phyloP scores from a whole-genome alignment of 2,797 vertebrate species.

The Scleropages formosus region DNA sequence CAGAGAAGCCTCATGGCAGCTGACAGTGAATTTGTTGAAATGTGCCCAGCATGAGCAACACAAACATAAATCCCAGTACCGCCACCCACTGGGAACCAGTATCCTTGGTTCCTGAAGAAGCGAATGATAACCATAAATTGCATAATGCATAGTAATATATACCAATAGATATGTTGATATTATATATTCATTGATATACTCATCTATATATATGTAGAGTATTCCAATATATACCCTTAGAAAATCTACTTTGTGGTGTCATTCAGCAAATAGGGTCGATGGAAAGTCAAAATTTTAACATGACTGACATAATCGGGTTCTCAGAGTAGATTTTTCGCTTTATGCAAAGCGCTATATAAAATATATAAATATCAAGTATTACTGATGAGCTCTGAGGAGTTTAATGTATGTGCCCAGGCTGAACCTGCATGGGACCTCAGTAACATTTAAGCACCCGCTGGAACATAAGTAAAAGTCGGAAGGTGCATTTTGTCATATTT shows the following conservation, averaged over 20 bases:
- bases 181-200: too few relatives aligned
- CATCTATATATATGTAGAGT: too few relatives aligned
- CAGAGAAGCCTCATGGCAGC: neutral
- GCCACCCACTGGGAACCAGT: neutral
- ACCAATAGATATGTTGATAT: too few relatives aligned
- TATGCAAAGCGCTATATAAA: neutral
- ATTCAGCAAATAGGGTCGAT: too few relatives aligned
- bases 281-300: too few relatives aligned
- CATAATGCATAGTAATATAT: too few relatives aligned
- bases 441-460: conserved; percentile 2
- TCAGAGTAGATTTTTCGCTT: neutral
- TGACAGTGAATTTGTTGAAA: conserved; percentile 19
- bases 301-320: too few relatives aligned
- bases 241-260: too few relatives aligned
- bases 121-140: neutral
- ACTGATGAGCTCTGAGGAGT: neutral
- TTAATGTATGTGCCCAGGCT: neutral
- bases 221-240: neutral
- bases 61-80: too few relatives aligned
- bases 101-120: neutral
- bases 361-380: neutral
- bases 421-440: neutral
- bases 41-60: conserved; percentile 1
- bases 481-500: conserved; percentile 29
- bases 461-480: neutral